Base-by-base conservation (phyloP, 2,888 invertebrate genomes). In the Drosophila paracracens region DNA sequence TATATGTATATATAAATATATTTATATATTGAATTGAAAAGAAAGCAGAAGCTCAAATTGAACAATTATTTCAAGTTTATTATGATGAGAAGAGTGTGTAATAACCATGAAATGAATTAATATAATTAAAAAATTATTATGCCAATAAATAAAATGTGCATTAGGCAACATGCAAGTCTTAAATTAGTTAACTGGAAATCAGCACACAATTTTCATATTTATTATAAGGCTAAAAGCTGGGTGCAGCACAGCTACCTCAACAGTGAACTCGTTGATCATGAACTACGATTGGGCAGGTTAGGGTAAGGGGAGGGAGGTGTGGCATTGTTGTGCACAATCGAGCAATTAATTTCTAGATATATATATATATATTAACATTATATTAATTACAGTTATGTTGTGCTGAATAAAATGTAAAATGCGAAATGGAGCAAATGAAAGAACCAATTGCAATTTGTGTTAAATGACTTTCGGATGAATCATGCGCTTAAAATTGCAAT, bases 321-420 rank as follows among this genome's bases (percentile, higher is more conserved):
- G 5, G 16, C 35, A 27, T n/a, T 2, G 8, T 35, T 25, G 25
- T 21, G 33, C 56, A 70, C 52, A 66, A 56, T 46, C 48, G 68
- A 56, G 57, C 67, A 62, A 70, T 77, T 68, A 62, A 66, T 78
- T 62, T 70, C 13, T 18, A 38, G 18, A 18, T n/a, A n/a, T 40
- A 38, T 46, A 46, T 13, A 46, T 21, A 43, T 60, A 51, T 60
- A 84, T 66, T 76, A 83, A 64, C 76, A 82, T 74, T 79, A 71
- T 53, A 79, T 81, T 77, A 82, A 81, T 74, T 72, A 74, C 74
- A 63, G 63, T 68, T 77, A 66, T 81, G 68, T 73, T 64, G 57
- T 52, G 31, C 36, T 36, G 60, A 33, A 18, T 18, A 35, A 25
- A 27, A 13, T 43, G 64, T 63, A 54, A 53, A 71, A 57, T 72